phyloP scores from a whole-genome alignment of 2,797 vertebrate genomes.

The Oreonectes daqikongensis region DNA sequence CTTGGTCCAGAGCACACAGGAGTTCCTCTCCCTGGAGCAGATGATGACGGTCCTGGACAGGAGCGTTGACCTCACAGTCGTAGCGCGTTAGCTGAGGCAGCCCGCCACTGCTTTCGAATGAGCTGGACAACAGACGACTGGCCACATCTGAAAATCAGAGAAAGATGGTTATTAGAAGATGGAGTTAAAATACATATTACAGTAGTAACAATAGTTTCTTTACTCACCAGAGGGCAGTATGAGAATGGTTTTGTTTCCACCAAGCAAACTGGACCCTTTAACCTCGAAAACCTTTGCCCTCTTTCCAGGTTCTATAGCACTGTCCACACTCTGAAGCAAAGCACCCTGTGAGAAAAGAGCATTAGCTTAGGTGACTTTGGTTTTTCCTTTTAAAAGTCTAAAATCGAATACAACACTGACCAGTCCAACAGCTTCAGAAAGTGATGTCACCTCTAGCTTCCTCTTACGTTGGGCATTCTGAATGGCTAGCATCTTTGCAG shows the following conservation, averaged over 20 bases:
- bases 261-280: slow-evolving; percentile 74
- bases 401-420: slow-evolving; percentile 71
- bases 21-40: slow-evolving; percentile 98
- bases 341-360: slow-evolving; percentile 71
- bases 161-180: not conserved
- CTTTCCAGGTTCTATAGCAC: slow-evolving; percentile 81
- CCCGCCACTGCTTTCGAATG: slow-evolving; percentile 80
- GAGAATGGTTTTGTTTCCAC: slow-evolving; percentile 85
- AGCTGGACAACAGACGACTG: slow-evolving; percentile 88
- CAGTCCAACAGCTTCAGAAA: slow-evolving; percentile 88
- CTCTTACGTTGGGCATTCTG: slow-evolving; percentile 93
- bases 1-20: slow-evolving; percentile 94
- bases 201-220: not conserved
- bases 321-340: slow-evolving; percentile 73
- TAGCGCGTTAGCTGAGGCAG: slow-evolving; percentile 95
- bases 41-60: slow-evolving; percentile 91
- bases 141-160: slow-evolving; percentile 82
- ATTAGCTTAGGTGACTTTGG: not conserved
- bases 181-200: not conserved
- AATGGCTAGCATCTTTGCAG: slow-evolving; percentile 83
- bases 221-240: slow-evolving; percentile 91
- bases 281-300: slow-evolving; percentile 85
- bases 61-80: slow-evolving; percentile 97
- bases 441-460: slow-evolving; percentile 87
- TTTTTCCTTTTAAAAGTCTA: not conserved